Percentiles rank a stretch among this genome's conserved stretches.
Evolutionary conservation across 2,797 vertebrate genomes (phyloP).

Genomic region (Ibycter americanus): DNA sequence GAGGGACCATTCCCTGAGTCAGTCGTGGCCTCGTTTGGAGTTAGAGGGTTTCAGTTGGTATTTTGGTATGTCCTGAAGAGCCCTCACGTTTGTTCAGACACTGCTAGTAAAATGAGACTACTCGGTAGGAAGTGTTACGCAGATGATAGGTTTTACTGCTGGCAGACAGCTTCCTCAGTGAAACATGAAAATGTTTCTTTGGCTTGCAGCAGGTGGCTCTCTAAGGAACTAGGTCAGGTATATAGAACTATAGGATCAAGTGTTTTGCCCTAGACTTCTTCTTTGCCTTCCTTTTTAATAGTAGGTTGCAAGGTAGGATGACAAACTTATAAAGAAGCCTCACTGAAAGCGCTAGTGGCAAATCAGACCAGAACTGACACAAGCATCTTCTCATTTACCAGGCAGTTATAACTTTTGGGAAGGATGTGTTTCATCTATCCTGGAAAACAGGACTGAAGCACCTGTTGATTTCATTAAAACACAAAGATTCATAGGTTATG

Average conservation of each 20-base stretch:
- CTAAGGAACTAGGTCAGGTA: neutral
- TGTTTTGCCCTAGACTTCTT: neutral
- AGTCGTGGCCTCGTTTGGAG: neutral
- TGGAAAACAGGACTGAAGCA: neutral
- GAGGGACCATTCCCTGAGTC: neutral
- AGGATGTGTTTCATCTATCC: neutral
- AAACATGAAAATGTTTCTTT: neutral
- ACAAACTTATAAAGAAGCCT: neutral
- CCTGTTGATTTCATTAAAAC: slow-evolving; percentile 38
- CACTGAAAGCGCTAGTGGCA: neutral
- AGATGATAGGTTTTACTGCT: neutral
- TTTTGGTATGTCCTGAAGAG: neutral
- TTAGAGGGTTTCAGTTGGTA: neutral
- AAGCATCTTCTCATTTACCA: neutral
- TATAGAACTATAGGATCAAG: neutral
- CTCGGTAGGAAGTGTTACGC: rapidly evolving
- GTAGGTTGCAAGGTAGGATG: neutral
- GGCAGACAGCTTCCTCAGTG: neutral
- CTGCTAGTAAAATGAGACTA: neutral
- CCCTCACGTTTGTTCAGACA: neutral
- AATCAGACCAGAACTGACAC: neutral
- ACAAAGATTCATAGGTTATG: slow-evolving; percentile 21
- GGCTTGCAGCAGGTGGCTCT: neutral
- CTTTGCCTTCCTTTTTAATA: neutral
- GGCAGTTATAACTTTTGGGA: neutral